Conservation (phyloP, 2,797 vertebrate genomes). For the Sebastiscus albofasciatus region DNA sequence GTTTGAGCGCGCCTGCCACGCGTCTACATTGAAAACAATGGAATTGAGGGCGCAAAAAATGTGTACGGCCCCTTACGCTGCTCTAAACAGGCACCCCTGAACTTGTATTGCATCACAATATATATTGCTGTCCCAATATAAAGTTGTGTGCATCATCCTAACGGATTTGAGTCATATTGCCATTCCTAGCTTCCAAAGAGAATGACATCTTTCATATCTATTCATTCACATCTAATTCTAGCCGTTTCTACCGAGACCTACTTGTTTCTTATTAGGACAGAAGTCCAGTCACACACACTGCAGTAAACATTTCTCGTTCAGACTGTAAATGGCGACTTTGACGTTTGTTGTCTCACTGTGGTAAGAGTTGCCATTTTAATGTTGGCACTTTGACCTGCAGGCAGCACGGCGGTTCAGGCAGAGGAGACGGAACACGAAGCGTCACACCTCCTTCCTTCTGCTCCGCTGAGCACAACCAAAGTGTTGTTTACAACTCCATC, state of each 20-base stretch:
- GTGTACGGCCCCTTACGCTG: background rate
- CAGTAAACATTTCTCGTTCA: background rate
- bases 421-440: background rate
- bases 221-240: background rate
- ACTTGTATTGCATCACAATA: background rate
- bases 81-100: background rate
- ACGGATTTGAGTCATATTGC: background rate
- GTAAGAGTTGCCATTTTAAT: slow-evolving; percentile 16
- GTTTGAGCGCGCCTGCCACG: too few relatives aligned
- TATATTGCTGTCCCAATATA: background rate
- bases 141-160: background rate
- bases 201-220: background rate
- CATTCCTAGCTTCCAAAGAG: background rate
- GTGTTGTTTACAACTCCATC: slow-evolving; percentile 48
- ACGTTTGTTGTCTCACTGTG: background rate
- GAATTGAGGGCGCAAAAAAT: too few relatives aligned
- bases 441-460: slow-evolving; percentile 38
- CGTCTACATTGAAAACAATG: too few relatives aligned
- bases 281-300: background rate
- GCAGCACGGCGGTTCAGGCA: slow-evolving; percentile 18
- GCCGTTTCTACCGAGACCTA: background rate
- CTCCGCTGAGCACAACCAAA: slow-evolving; percentile 32
- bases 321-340: slow-evolving; percentile 18
- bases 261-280: background rate
- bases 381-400: slow-evolving; percentile 33